Percentiles rank a stretch among this genome's conserved stretches.
Evolutionary conservation across 2,797 vertebrate species (phyloP).

Genomic region (Antennarius maculatus): DNA sequence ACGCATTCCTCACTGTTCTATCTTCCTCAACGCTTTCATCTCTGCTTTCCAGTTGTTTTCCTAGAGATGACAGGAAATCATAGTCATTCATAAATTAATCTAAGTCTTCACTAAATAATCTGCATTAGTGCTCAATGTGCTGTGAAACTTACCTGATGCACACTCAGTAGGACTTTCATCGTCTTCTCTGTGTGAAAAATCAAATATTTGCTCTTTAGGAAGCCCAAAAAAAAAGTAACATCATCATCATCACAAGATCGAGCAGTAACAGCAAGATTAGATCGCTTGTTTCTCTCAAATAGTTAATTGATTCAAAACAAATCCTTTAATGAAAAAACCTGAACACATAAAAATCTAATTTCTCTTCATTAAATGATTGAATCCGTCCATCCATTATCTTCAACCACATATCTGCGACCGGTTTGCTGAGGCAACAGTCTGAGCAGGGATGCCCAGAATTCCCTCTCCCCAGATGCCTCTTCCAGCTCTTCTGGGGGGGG

Average conservation of each 20-base stretch:
- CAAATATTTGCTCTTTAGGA: background rate
- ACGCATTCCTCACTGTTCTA: constrained; percentile 50
- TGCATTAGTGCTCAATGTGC: background rate
- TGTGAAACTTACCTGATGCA: constrained; percentile 34
- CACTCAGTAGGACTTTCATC: background rate
- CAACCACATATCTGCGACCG: too few relatives aligned
- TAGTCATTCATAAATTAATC: background rate
- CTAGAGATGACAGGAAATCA: constrained; percentile 25
- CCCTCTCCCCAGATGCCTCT: too few relatives aligned
- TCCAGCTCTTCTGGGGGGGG: too few relatives aligned
- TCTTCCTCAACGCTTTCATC: constrained; percentile 23
- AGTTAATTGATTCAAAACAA: too few relatives aligned
- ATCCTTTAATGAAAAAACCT: too few relatives aligned
- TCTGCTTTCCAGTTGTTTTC: background rate
- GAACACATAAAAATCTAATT: too few relatives aligned
- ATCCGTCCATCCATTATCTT: too few relatives aligned
- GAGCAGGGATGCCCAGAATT: too few relatives aligned
- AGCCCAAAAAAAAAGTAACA: background rate
- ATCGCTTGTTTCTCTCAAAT: too few relatives aligned
- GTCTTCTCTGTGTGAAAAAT: constrained; percentile 31
- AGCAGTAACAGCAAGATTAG: too few relatives aligned
- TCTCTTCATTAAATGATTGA: too few relatives aligned
- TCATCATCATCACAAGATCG: background rate
- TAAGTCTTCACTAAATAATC: background rate
- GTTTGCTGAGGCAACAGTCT: too few relatives aligned